A percentile compares a stretch with the other conserved stretches of the same genome.
Conservation (phyloP, 2,888 invertebrate genomes). For the Icerya purchasi region DNA sequence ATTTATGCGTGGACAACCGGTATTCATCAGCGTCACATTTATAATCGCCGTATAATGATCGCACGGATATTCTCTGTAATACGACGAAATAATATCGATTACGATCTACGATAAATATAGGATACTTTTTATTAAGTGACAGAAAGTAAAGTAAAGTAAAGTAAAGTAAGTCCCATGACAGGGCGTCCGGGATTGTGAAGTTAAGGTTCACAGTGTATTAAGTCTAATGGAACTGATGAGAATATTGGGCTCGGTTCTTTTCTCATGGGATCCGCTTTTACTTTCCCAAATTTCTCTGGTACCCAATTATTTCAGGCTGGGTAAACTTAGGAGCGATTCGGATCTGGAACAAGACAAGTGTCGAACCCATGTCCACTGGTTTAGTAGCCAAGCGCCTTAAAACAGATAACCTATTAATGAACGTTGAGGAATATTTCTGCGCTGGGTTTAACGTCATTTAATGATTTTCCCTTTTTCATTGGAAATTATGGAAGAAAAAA, state of each 20-base stretch:
- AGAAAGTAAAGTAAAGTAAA: constrained; percentile 14
- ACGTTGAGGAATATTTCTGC: neutral
- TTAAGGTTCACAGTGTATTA: no score
- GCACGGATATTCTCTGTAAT: constrained; percentile 75
- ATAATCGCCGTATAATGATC: constrained; percentile 95
- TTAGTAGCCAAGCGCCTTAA: no score
- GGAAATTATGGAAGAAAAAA: no score
- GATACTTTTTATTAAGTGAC: neutral
- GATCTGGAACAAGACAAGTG: neutral
- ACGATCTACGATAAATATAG: no score
- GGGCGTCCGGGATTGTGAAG: no score
- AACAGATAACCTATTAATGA: neutral
- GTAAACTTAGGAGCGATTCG: no score
- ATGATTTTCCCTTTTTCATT: neutral
- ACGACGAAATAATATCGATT: no score
- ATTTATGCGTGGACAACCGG: constrained; percentile 74
- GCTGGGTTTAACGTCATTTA: neutral
- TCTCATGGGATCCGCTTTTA: no score
- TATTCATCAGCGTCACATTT: constrained; percentile 88
- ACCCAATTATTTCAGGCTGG: no score
- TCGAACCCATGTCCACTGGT: neutral
- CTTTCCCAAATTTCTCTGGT: no score
- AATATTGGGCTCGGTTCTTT: no score
- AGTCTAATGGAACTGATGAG: no score
- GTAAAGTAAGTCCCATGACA: neutral